Evolutionary conservation across 2,888 invertebrate species (phyloP).

Genomic region (Troilus luridus): DNA sequence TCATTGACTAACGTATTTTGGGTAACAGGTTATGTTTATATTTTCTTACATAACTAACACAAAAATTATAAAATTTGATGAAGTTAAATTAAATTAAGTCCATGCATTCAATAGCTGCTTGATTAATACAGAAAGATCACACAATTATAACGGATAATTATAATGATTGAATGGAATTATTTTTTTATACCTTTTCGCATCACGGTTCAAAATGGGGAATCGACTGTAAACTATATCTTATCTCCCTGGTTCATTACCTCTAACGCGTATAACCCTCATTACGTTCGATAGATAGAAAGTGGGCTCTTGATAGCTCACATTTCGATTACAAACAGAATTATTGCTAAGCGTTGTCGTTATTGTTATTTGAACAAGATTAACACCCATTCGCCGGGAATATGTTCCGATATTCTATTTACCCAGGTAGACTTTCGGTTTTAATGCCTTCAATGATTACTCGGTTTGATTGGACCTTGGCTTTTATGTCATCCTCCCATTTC

Average conservation of each 20-base stretch:
- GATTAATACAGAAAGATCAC: too few relatives aligned
- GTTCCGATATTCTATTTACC: not conserved
- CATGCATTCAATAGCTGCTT: too few relatives aligned
- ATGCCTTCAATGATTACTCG: not conserved
- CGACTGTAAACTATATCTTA: not conserved
- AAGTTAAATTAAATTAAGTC: too few relatives aligned
- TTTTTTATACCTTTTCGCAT: not conserved
- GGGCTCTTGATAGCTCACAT: not conserved
- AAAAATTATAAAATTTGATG: too few relatives aligned
- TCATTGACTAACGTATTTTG: too few relatives aligned
- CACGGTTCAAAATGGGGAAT: not conserved
- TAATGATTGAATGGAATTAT: too few relatives aligned
- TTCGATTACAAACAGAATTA: not conserved
- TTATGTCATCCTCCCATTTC: slow-evolving; percentile 3
- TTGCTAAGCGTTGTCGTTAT: not conserved
- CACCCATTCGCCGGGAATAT: not conserved
- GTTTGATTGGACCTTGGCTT: not conserved
- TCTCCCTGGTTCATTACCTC: slow-evolving; percentile 13
- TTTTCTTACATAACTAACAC: too few relatives aligned
- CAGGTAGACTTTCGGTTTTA: not conserved
- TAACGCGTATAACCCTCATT: not conserved
- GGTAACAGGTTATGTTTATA: too few relatives aligned
- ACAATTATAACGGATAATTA: too few relatives aligned
- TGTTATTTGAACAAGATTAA: not conserved
- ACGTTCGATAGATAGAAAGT: not conserved